Percentiles rank a stretch among this genome's conserved stretches.
These are phyloP conservation scores for Chaetodon auriga DNA, from an alignment of 2,113 vertebrate genomes.

Conservation along the genomic window DNA sequence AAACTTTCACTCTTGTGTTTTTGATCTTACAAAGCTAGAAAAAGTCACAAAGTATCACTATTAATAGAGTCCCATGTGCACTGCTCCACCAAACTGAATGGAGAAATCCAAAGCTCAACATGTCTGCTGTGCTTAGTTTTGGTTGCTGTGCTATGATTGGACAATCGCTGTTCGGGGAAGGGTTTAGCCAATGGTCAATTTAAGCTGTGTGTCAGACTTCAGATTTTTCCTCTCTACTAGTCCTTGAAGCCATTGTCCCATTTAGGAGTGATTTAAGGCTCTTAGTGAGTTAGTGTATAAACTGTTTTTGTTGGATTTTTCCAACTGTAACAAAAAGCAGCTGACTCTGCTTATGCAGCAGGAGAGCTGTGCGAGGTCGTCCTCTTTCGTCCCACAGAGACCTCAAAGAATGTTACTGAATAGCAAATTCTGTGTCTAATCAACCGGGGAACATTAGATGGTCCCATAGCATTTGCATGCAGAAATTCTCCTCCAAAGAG, in stretches of 20 bases:
- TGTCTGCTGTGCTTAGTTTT: not conserved
- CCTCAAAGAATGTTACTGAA: conserved; percentile 28
- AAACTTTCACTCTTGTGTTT: not conserved
- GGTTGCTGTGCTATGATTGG: not conserved
- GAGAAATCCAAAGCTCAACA: not conserved
- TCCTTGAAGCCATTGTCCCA: not conserved
- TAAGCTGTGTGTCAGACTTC: not conserved
- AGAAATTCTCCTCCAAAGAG: not conserved
- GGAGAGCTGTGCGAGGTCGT: conserved; percentile 12
- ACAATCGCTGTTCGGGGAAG: not conserved
- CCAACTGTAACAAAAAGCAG: not conserved
- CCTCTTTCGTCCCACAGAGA: conserved; percentile 26
- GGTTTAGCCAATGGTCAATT: not conserved
- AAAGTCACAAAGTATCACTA: not conserved
- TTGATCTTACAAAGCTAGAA: not conserved
- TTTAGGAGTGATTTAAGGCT: not conserved
- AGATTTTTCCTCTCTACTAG: not conserved
- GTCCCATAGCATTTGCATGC: not conserved
- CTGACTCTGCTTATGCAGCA: not conserved
- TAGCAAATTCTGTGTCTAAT: conserved; percentile 38
- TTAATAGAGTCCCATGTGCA: not conserved
- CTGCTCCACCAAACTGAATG: not conserved
- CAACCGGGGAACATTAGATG: conserved; percentile 1
- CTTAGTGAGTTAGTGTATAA: not conserved
- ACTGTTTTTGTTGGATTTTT: not conserved